Conservation (phyloP, 2,888 invertebrate species). For the Germaria angustata region DNA sequence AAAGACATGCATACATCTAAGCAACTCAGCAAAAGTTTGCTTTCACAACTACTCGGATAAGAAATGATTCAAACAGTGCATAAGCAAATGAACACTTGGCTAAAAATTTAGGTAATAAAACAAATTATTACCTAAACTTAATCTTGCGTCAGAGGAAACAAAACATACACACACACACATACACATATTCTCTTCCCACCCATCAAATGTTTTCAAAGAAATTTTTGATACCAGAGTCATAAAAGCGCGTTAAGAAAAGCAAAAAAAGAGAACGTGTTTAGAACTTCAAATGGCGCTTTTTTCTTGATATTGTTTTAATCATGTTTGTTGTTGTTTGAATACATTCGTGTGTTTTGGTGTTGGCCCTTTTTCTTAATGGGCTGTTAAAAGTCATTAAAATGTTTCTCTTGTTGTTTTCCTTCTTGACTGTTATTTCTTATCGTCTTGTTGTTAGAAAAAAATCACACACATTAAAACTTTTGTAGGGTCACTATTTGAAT, state of each 20-base stretch:
- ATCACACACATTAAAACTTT: neutral
- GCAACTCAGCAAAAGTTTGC: conserved; percentile 1
- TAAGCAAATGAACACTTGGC: neutral
- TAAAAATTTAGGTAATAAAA: neutral
- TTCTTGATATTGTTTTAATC: neutral
- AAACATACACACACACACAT: too few relatives aligned
- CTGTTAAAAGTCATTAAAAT: conserved; percentile 32
- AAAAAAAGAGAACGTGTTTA: neutral
- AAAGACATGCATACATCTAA: too few relatives aligned
- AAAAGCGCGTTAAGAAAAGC: neutral
- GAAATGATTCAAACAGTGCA: neutral
- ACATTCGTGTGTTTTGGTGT: neutral
- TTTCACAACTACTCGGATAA: neutral
- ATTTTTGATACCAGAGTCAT: neutral
- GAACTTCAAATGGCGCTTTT: neutral
- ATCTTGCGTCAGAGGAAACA: too few relatives aligned
- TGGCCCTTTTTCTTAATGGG: conserved; percentile 20
- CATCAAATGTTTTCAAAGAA: neutral
- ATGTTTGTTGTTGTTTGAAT: neutral
- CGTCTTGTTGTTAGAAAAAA: neutral
- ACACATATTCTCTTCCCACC: neutral
- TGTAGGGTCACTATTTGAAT: neutral
- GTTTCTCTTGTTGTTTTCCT: neutral
- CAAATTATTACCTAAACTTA: too few relatives aligned
- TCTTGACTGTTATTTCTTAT: neutral